Conservation (phyloP, 2,113 vertebrate species). For the Cathartes aura region DNA sequence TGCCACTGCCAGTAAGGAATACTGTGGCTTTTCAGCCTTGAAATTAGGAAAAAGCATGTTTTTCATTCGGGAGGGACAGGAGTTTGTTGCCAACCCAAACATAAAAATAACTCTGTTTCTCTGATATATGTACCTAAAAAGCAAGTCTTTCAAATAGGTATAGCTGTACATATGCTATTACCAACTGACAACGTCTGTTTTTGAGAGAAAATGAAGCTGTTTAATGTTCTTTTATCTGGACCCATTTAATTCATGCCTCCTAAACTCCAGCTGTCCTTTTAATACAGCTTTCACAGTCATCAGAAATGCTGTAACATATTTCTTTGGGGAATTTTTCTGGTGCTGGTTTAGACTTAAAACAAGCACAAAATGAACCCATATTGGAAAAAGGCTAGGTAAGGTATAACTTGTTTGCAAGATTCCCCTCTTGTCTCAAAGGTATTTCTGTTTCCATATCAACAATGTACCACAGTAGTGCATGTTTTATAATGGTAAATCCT, state of each 20-base stretch:
- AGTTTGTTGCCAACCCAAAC: not conserved
- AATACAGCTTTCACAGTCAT: not conserved
- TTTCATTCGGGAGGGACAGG: not conserved
- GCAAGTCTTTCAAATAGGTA: not conserved
- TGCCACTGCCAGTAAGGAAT: not conserved
- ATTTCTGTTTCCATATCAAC: slow-evolving; percentile 21
- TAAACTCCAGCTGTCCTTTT: not conserved
- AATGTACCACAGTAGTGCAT: not conserved
- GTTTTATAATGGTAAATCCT: not conserved
- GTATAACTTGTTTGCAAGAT: not conserved
- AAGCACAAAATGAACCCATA: not conserved
- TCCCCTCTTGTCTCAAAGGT: not conserved
- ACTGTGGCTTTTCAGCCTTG: not conserved
- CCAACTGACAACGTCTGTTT: not conserved
- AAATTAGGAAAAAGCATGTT: not conserved
- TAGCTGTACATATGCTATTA: not conserved
- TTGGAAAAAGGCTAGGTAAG: not conserved
- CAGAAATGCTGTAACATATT: not conserved
- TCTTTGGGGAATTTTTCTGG: not conserved
- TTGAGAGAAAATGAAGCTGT: not conserved
- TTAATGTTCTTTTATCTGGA: not conserved
- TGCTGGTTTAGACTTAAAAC: not conserved
- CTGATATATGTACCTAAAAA: not conserved
- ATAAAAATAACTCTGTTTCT: not conserved
- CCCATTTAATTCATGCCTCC: not conserved